A percentile compares a stretch with the other conserved stretches of the same genome.
phyloP scores from a whole-genome alignment of 2,113 vertebrate species.

The Epinephelus cyanopodus region DNA sequence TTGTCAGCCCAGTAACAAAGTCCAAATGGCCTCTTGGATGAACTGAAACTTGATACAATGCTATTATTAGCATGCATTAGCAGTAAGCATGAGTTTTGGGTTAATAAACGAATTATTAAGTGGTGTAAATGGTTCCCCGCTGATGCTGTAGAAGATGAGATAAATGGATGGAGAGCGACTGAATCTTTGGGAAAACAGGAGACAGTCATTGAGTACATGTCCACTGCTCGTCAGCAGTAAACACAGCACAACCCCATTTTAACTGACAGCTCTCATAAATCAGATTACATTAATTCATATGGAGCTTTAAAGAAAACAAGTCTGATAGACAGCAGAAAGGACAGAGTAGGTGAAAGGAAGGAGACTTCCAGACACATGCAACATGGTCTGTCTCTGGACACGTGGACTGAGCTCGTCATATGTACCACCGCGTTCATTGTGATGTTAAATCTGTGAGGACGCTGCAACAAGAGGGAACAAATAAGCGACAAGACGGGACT shows the following conservation, averaged over 20 bases:
- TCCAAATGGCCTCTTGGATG: too few relatives aligned
- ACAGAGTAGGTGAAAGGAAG: background rate
- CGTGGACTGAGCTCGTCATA: too few relatives aligned
- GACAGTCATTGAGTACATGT: background rate
- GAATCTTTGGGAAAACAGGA: background rate
- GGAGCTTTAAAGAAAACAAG: background rate
- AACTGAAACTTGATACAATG: too few relatives aligned
- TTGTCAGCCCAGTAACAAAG: too few relatives aligned
- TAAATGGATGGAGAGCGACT: background rate
- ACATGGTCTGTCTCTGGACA: background rate
- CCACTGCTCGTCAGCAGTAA: background rate
- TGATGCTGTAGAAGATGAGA: background rate
- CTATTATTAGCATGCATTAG: too few relatives aligned
- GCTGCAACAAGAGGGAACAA: background rate
- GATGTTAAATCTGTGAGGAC: too few relatives aligned
- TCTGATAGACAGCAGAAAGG: background rate
- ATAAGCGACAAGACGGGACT: background rate
- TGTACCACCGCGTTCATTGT: too few relatives aligned
- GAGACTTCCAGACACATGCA: background rate
- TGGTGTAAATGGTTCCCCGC: too few relatives aligned
- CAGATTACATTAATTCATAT: conserved; percentile 6
- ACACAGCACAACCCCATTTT: conserved; percentile 1
- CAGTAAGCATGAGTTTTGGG: too few relatives aligned
- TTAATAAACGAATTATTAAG: too few relatives aligned
- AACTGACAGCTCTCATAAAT: conserved; percentile 28